These are phyloP conservation scores for Pterostichus madidus DNA, from an alignment of 2,888 invertebrate genomes.

Conservation along the genomic window DNA sequence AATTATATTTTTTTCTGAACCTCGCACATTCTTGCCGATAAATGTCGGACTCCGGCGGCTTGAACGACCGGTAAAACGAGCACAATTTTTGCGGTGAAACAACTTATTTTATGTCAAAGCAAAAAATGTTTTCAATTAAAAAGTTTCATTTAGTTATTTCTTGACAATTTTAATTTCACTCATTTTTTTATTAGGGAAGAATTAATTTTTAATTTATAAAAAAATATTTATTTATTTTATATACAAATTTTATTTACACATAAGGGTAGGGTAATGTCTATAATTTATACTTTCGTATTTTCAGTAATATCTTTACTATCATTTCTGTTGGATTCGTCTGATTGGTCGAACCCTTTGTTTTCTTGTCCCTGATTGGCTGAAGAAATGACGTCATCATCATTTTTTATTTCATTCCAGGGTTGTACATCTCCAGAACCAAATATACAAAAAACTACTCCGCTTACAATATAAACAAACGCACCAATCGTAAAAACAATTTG, in stretches of 20 bases:
- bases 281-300: conserved; percentile 30
- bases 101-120: too few species aligned
- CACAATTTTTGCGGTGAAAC: too few species aligned
- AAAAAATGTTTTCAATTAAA: too few species aligned
- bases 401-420: conserved; percentile 80
- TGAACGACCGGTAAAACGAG: too few species aligned
- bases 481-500: conserved; percentile 86
- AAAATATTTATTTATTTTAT: conserved; percentile 3
- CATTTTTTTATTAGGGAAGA: too few species aligned
- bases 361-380: conserved; percentile 39
- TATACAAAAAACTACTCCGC: conserved; percentile 84
- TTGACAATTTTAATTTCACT: too few species aligned
- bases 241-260: conserved; percentile 1
- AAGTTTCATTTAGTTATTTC: too few species aligned
- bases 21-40: too few species aligned
- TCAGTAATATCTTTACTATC: not conserved
- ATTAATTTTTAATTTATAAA: not conserved
- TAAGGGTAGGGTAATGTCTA: too few species aligned
- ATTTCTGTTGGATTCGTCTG: not conserved
- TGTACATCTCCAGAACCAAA: conserved; percentile 87
- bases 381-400: not conserved
- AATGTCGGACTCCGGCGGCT: too few species aligned
- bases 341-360: conserved; percentile 56
- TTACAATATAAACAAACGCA: conserved; percentile 84
- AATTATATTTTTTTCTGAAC: too few species aligned